Percentiles rank a stretch among this genome's conserved stretches.
phyloP scores from a whole-genome alignment of 2,888 invertebrate species.

The Volucella inanis region DNA sequence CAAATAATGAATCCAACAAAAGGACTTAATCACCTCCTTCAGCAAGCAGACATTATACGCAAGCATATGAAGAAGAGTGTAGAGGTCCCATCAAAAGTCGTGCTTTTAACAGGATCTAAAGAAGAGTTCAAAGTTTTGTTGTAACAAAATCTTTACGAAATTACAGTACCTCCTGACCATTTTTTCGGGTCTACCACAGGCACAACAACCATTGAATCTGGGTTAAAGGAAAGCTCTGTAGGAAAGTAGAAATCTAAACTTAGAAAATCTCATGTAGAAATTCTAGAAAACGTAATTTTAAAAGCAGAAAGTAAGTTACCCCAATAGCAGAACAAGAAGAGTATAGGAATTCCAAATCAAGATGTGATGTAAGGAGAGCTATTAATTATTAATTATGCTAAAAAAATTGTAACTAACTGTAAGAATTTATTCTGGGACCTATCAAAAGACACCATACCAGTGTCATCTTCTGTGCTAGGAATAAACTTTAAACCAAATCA shows the following conservation, averaged over 20 bases:
- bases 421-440: slow-evolving; percentile 55
- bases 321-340: not conserved
- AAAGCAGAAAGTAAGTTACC: slow-evolving; percentile 3
- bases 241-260: not conserved
- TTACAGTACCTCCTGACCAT: not conserved
- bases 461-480: not conserved
- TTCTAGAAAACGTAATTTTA: slow-evolving; percentile 41
- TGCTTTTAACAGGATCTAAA: not conserved
- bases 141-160: not conserved
- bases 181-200: not conserved
- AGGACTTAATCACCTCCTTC: slow-evolving; percentile 50
- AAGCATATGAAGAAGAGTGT: slow-evolving; percentile 35
- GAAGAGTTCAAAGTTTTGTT: slow-evolving; percentile 37
- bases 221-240: not conserved
- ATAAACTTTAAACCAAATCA: not conserved
- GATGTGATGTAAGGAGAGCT: not conserved
- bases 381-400: not conserved
- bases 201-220: not conserved
- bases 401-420: slow-evolving; percentile 34
- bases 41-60: slow-evolving; percentile 56
- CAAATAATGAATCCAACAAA: slow-evolving; percentile 2
- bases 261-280: not conserved
- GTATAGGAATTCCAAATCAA: not conserved
- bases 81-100: not conserved
- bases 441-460: slow-evolving; percentile 18